These are phyloP conservation scores for Ctenopoma kingsleyae DNA, from an alignment of 2,797 vertebrate genomes.

Conservation along the genomic window DNA sequence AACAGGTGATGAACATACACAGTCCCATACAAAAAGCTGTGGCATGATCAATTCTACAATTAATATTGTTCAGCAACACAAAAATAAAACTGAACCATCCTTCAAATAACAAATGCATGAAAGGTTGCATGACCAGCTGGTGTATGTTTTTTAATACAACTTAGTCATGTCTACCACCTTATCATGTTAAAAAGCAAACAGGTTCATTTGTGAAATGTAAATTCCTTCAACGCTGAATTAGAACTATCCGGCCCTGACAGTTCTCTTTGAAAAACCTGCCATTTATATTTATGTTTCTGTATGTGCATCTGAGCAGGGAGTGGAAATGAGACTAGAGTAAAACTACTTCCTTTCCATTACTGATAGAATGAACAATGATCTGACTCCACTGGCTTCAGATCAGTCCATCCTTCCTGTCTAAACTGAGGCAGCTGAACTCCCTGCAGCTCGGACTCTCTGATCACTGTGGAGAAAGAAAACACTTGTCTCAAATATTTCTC, in stretches of 20 bases:
- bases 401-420: constrained; percentile 52
- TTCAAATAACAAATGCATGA: neutral
- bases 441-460: too few relatives aligned
- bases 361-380: constrained; percentile 60
- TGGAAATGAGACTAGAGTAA: constrained; percentile 42
- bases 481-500: constrained; percentile 47
- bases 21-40: too few relatives aligned
- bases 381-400: constrained; percentile 44
- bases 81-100: neutral
- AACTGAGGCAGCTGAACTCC: constrained; percentile 47
- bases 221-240: constrained; percentile 3
- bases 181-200: too few relatives aligned
- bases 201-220: too few relatives aligned
- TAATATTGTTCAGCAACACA: too few relatives aligned
- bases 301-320: constrained; percentile 32
- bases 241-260: too few relatives aligned
- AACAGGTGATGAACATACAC: too few relatives aligned
- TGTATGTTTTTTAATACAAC: constrained; percentile 3
- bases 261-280: neutral
- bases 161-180: too few relatives aligned
- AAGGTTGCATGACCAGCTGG: neutral
- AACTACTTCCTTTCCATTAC: constrained; percentile 23
- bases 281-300: constrained; percentile 41
- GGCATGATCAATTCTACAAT: too few relatives aligned
- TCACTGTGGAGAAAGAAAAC: too few relatives aligned